phyloP scores from a whole-genome alignment of 2,113 vertebrate species.

The Eolophus roseicapilla region DNA sequence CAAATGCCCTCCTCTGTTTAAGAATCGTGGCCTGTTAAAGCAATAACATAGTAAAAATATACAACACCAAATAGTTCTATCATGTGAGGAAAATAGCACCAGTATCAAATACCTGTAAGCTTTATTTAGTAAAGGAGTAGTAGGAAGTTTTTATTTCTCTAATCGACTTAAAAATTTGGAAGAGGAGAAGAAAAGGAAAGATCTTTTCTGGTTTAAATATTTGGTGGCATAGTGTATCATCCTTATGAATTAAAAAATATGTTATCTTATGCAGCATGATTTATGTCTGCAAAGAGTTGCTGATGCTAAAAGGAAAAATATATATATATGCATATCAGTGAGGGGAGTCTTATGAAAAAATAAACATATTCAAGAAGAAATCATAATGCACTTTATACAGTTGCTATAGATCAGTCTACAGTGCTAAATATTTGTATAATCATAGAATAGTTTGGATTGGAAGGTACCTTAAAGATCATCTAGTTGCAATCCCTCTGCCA shows the following conservation, averaged over 20 bases:
- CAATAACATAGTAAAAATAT: background rate
- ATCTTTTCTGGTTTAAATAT: background rate
- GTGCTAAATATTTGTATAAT: background rate
- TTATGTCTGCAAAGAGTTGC: background rate
- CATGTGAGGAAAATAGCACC: rapidly evolving
- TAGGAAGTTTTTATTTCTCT: background rate
- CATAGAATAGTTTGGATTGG: background rate
- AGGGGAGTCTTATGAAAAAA: background rate
- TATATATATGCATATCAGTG: background rate
- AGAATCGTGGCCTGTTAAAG: background rate
- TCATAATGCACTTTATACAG: background rate
- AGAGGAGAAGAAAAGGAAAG: background rate
- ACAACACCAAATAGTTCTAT: background rate
- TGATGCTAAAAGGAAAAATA: background rate
- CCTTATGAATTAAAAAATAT: background rate
- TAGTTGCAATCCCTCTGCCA: background rate
- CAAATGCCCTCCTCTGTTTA: background rate
- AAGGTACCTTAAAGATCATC: background rate
- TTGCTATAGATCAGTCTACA: background rate
- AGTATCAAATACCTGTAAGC: background rate
- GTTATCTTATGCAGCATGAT: background rate
- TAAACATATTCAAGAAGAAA: background rate
- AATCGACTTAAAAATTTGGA: background rate
- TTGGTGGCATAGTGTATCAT: background rate
- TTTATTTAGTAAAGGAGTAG: background rate